Evolutionary conservation across 2,113 vertebrate genomes (phyloP).

Genomic region (Astur gentilis): DNA sequence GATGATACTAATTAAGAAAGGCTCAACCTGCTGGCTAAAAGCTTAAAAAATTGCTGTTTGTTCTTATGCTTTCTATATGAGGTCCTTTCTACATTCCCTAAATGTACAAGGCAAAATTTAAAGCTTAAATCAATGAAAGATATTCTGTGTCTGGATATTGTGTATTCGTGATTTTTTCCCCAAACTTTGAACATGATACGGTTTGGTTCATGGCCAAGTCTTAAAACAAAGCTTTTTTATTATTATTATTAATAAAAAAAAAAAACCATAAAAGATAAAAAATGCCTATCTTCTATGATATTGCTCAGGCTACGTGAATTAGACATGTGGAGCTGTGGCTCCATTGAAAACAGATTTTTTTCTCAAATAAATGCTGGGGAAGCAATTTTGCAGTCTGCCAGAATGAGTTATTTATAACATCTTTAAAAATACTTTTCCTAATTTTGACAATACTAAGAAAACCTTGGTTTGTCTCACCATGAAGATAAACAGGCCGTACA

Average conservation of each 20-base stretch:
- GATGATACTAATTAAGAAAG: background rate
- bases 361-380: conserved; percentile 14
- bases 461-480: background rate
- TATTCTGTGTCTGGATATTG: background rate
- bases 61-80: background rate
- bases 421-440: background rate
- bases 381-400: conserved; percentile 14
- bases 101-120: background rate
- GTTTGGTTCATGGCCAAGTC: background rate
- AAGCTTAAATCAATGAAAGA: background rate
- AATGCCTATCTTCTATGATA: background rate
- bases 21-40: background rate
- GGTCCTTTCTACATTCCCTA: background rate
- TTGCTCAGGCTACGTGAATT: background rate
- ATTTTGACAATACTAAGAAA: background rate
- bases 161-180: background rate
- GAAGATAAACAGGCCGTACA: background rate
- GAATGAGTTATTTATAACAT: background rate
- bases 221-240: conserved; percentile 3
- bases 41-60: background rate
- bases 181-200: background rate
- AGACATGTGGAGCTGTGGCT: background rate
- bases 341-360: conserved; percentile 46
- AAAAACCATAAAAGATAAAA: background rate
- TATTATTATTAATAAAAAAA: background rate